Evolutionary conservation across 1,140 invertebrate species (phyloP), one percentile per base, ranked within the genome.

Genomic region (Tribolium castaneum): DNA sequence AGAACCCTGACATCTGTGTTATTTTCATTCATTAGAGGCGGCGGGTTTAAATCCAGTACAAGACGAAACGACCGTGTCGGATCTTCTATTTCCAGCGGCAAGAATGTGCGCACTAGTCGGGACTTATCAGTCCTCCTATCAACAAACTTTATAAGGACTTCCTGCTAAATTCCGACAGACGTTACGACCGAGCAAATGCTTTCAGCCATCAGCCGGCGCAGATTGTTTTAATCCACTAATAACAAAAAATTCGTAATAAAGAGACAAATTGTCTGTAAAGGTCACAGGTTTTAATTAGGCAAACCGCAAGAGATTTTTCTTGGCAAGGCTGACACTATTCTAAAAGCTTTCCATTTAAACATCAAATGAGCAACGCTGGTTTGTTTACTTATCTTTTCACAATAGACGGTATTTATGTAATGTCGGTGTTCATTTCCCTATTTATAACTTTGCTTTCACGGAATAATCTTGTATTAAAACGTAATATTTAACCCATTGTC

Each of bases 61-160:
- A 66, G 59, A 13, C 13, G 59, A 66, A 66, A 66, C 59, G 59
- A 66, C 59, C 59, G 59, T 66, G 59, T 66, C 59, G 59, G 59
- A 66, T 66, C 59, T 66, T 66, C 59, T 66, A 66, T 66, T 66
- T 66, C 59, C 59, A 66, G 59, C 2, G 30, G 59, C 59, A 66
- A 66, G 59, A 66, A 66, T 66, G 59, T 66, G 12, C 30, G 13
- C 59, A 66, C 59, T 35, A 66, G 59, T 66, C 59, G 30, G 59
- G 59, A 66, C 59, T 66, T 66, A 66, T 66, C 59, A 66, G 59
- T 66, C 7, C 56, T 62, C 56, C 59, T 66, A 66, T 66, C 59
- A 35, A 66, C 59, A 14, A 66, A 66, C 59, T 66, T 66, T 66
- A 66, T 66, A 66, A 66, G 59, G 59, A 66, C 59, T 66, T 66